phyloP scores from a whole-genome alignment of 2,113 vertebrate genomes.

The Pteronura brasiliensis region DNA sequence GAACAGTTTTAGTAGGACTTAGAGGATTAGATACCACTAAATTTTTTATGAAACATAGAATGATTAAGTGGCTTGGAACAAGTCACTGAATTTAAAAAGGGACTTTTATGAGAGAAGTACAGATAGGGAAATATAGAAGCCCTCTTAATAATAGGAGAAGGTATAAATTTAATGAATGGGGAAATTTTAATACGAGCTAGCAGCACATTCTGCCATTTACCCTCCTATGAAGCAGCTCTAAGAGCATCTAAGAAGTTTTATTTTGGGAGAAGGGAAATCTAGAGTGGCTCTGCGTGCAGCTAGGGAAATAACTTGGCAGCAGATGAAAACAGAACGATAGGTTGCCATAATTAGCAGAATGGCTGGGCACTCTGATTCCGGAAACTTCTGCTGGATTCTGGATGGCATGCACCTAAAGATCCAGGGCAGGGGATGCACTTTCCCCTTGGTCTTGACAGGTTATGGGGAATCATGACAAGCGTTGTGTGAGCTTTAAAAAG shows the following conservation, averaged over 20 bases:
- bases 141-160: slow-evolving; percentile 59
- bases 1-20: slow-evolving; percentile 24
- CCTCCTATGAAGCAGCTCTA: slow-evolving; percentile 2
- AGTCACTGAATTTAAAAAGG: slow-evolving; percentile 59
- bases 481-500: slow-evolving; percentile 9
- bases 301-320: slow-evolving; percentile 32
- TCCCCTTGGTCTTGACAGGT: background rate
- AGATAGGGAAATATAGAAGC: slow-evolving; percentile 57
- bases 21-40: slow-evolving; percentile 27
- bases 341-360: background rate
- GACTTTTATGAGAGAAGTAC: slow-evolving; percentile 54
- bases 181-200: slow-evolving; percentile 53
- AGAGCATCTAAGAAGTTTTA: slow-evolving; percentile 43
- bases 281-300: slow-evolving; percentile 10
- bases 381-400: slow-evolving; percentile 10
- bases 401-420: background rate
- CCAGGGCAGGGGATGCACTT: fast-evolving
- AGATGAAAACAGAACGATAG: background rate
- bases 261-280: slow-evolving; percentile 47
- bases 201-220: slow-evolving; percentile 24
- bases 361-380: background rate
- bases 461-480: background rate
- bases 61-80: slow-evolving; percentile 51
- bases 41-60: slow-evolving; percentile 53
- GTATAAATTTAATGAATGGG: slow-evolving; percentile 64